Conservation (phyloP, 2,888 invertebrate genomes). For the Campoplex nolae region DNA sequence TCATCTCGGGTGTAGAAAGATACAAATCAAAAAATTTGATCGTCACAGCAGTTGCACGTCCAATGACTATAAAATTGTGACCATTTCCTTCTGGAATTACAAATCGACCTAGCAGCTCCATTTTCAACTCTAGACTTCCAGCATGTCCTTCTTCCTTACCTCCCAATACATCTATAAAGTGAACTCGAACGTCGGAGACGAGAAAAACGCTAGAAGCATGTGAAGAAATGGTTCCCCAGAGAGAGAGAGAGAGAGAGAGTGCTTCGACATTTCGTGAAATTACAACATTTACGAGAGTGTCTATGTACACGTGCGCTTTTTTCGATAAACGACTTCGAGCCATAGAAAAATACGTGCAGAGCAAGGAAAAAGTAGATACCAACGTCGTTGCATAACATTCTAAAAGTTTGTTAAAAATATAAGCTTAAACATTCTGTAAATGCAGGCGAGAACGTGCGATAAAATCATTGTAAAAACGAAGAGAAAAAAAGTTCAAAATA, state of each 20-base stretch:
- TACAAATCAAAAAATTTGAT: background rate
- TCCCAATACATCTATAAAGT: slow-evolving; percentile 6
- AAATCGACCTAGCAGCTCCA: background rate
- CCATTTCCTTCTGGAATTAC: background rate
- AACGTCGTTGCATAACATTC: background rate
- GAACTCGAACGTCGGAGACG: slow-evolving; percentile 19
- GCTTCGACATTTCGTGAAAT: slow-evolving; percentile 52
- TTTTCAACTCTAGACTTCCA: background rate
- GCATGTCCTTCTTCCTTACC: background rate
- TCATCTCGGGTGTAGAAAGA: background rate
- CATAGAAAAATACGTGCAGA: background rate
- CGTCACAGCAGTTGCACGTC: background rate
- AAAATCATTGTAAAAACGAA: background rate
- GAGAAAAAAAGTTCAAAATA: background rate
- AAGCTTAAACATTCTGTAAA: background rate
- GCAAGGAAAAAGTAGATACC: background rate
- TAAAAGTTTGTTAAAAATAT: background rate
- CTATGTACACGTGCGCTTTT: background rate
- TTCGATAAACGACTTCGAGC: slow-evolving; percentile 4
- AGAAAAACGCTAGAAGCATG: slow-evolving; percentile 26
- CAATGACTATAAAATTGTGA: background rate
- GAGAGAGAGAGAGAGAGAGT: background rate
- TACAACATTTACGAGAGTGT: slow-evolving; percentile 40
- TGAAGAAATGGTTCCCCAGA: slow-evolving; percentile 44
- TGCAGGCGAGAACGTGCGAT: background rate